Percentiles rank a stretch among this genome's conserved stretches.
phyloP scores from a whole-genome alignment of 2,888 invertebrate species.

The Dendrolimus houi region DNA sequence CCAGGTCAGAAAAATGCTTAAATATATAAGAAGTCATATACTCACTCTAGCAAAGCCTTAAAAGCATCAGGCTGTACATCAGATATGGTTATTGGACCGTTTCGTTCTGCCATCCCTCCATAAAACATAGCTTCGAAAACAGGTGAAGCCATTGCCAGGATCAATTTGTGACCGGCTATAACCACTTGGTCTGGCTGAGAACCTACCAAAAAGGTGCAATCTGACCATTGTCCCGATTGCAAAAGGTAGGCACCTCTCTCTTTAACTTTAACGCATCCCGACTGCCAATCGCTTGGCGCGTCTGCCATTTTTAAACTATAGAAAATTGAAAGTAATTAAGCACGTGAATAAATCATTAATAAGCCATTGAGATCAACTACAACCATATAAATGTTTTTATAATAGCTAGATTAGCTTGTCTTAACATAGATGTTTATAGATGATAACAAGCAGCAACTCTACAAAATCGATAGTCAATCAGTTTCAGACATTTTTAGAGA shows the following conservation, averaged over 20 bases:
- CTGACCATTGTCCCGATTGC: constrained; percentile 89
- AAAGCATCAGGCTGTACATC: constrained; percentile 93
- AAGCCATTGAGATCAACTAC: too few relatives aligned
- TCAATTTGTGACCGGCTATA: constrained; percentile 85
- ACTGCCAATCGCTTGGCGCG: constrained; percentile 85
- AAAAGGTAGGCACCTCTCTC: constrained; percentile 84
- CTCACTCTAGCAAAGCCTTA: constrained; percentile 85
- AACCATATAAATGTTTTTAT: too few relatives aligned
- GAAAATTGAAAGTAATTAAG: too few relatives aligned
- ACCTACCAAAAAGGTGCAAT: constrained; percentile 89
- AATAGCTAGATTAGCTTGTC: too few relatives aligned
- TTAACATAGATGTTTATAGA: too few relatives aligned
- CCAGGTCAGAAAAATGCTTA: too few relatives aligned
- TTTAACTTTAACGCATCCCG: constrained; percentile 81
- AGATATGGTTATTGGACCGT: constrained; percentile 85
- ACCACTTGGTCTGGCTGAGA: constrained; percentile 84
- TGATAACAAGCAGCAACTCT: too few relatives aligned
- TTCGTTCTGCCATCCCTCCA: constrained; percentile 88
- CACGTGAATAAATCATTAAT: too few relatives aligned
- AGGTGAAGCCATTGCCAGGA: constrained; percentile 91
- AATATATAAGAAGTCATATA: constrained; percentile 10
- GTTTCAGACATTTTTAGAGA: too few relatives aligned
- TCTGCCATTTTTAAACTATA: constrained; percentile 52
- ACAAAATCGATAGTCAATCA: too few relatives aligned
- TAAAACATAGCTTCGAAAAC: constrained; percentile 94